A percentile compares a stretch with the other conserved stretches of the same genome.
These are phyloP conservation scores for Allophyes oxyacanthae DNA, from an alignment of 2,888 invertebrate genomes.

Conservation along the genomic window DNA sequence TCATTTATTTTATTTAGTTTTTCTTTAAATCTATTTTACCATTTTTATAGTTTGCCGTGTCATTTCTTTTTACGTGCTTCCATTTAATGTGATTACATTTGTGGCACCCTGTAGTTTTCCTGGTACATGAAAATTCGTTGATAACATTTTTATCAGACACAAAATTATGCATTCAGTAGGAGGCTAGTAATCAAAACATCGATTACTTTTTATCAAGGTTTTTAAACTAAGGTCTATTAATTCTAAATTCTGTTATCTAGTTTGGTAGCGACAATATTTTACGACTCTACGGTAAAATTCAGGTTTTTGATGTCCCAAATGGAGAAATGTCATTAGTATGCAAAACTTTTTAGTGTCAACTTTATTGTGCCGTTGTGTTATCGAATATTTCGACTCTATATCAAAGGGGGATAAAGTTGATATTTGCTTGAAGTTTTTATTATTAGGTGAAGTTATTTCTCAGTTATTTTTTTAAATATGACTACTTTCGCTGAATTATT, in stretches of 20 bases:
- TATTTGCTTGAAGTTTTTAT: neutral
- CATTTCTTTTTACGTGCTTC: too few species aligned
- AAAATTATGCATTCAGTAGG: constrained; percentile 49
- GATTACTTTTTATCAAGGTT: constrained; percentile 33
- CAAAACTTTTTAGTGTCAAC: constrained; percentile 51
- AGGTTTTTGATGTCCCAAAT: constrained; percentile 57
- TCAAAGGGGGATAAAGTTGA: neutral
- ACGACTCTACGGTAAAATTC: constrained; percentile 52
- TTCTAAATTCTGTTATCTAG: constrained; percentile 60
- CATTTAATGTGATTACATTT: too few species aligned
- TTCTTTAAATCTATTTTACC: too few species aligned
- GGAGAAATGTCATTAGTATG: constrained; percentile 64
- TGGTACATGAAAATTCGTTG: too few species aligned
- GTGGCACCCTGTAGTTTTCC: too few species aligned
- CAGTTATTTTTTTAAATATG: constrained; percentile 26
- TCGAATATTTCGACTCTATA: constrained; percentile 2
- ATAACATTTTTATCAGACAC: too few species aligned
- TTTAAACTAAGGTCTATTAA: constrained; percentile 56
- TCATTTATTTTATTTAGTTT: too few species aligned
- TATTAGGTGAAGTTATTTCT: constrained; percentile 17
- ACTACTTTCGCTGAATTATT: constrained; percentile 54
- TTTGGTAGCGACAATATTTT: constrained; percentile 64
- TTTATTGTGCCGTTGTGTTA: constrained; percentile 5
- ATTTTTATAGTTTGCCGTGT: too few species aligned
- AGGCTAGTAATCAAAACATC: constrained; percentile 29